Conservation (phyloP, 2,113 vertebrate genomes). For the Apistogramma diplotaenia region DNA sequence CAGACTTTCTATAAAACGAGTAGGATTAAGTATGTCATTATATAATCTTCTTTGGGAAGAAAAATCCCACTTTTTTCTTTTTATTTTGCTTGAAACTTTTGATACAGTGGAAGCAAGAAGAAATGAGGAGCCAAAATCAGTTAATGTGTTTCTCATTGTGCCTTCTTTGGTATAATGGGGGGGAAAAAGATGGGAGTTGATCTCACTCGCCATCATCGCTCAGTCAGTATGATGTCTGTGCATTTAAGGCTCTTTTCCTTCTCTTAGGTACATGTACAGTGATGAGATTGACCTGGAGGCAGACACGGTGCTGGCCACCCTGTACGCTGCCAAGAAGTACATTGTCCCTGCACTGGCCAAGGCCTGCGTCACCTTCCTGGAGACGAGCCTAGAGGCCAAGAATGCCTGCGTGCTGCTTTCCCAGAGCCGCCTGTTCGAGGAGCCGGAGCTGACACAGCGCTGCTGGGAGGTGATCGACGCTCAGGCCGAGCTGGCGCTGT, state of each 20-base stretch:
- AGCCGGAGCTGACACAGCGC: slow-evolving; percentile 91
- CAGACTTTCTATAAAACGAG: neutral
- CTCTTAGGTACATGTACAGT: slow-evolving; percentile 92
- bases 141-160: accelerated
- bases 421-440: slow-evolving; percentile 97
- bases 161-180: neutral
- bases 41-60: neutral
- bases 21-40: neutral
- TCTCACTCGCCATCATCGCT: neutral
- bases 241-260: neutral
- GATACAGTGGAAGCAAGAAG: neutral
- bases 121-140: neutral
- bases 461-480: slow-evolving; percentile 99
- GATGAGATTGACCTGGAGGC: slow-evolving; percentile 97
- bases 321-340: slow-evolving; percentile 98
- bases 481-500: slow-evolving; percentile 91
- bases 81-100: neutral
- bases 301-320: slow-evolving; percentile 93
- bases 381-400: slow-evolving; percentile 93
- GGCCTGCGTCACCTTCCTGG: slow-evolving; percentile 94
- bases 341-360: slow-evolving; percentile 91
- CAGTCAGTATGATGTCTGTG: neutral
- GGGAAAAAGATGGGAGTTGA: too few species aligned
- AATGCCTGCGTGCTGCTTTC: slow-evolving; percentile 96
- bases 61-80: neutral